phyloP scores from a whole-genome alignment of 2,888 invertebrate genomes.

The Thereva unica region DNA sequence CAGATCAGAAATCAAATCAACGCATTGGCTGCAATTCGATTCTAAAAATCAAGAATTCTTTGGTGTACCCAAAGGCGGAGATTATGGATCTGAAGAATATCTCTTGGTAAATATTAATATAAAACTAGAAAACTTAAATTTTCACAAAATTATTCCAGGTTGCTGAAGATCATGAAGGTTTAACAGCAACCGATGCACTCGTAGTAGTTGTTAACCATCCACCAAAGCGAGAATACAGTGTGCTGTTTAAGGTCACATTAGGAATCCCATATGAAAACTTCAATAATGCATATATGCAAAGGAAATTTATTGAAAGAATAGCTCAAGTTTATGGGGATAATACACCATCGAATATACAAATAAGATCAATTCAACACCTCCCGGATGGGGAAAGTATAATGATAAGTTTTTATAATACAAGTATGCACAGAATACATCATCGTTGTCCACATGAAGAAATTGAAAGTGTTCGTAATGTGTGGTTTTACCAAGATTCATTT shows the following conservation, averaged over 20 bases:
- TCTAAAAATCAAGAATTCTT: slow-evolving; percentile 85
- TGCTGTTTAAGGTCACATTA: slow-evolving; percentile 81
- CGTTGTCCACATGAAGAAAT: slow-evolving; percentile 80
- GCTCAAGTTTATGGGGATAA: slow-evolving; percentile 76
- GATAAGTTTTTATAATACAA: slow-evolving; percentile 80
- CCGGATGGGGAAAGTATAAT: slow-evolving; percentile 65
- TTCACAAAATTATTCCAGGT: slow-evolving; percentile 57
- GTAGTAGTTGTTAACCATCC: slow-evolving; percentile 74
- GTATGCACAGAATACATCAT: slow-evolving; percentile 56
- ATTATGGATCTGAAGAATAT: slow-evolving; percentile 77
- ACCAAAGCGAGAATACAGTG: slow-evolving; percentile 67
- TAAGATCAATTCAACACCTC: slow-evolving; percentile 66
- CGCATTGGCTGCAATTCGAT: slow-evolving; percentile 89
- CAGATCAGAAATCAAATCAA: slow-evolving; percentile 66
- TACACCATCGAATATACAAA: slow-evolving; percentile 72
- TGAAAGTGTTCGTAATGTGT: slow-evolving; percentile 69
- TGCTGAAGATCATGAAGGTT: slow-evolving; percentile 74
- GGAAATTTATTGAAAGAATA: slow-evolving; percentile 80
- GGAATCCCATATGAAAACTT: slow-evolving; percentile 72
- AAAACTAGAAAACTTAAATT: not conserved
- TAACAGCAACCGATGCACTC: slow-evolving; percentile 77
- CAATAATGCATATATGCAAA: slow-evolving; percentile 73
- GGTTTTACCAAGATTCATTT: slow-evolving; percentile 68
- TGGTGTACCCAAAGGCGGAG: slow-evolving; percentile 75
- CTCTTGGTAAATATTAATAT: slow-evolving; percentile 63